Evolutionary conservation across 1,140 invertebrate genomes (phyloP), one percentile per base, ranked within the genome.

Genomic region (Galendromus occidentalis): DNA sequence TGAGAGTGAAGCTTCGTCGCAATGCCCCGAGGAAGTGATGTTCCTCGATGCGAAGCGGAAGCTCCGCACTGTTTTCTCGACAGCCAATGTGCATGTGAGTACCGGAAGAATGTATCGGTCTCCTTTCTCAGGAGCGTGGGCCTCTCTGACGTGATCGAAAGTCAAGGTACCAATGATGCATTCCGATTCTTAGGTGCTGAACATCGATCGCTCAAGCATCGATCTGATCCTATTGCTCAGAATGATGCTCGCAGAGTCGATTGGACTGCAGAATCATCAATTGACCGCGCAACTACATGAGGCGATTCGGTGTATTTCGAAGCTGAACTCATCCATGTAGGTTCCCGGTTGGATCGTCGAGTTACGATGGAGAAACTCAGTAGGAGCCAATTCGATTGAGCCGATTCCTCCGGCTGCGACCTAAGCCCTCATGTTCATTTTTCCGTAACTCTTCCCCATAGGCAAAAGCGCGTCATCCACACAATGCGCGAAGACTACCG

Each of bases 11-110:
- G 42, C 65, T n/a, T 45, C 29, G 17, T 41, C 42, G 44, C 65
- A 44, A 42, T 47, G 65, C 12, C 42, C 42, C 42, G 66, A 68
- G 22, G 78, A 67, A 70, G 73, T 30, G 64, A 80, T 83, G 25
- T 92, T 93, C 73, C 77, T 82, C 64, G 88, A 90, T 76, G 88
- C 92, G 39, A 95, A 96, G 75, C 83, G 88, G 68, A 95, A 96
- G 74, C 78, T 98, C 42, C 81, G 93, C 44, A 81, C 89, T 66
- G 92, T 97, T 30, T 79, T 98, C 4, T 91, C 89, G 68, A 87
- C 84, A 66, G 83, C 85, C 5, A 86, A 88, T 72, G 75, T 87
- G 66, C 69, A 71, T 22, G 70, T 59, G 22, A 25, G 51, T 47
- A 17, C 25, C 17, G 22, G 33, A n/a, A n/a, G n/a, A n/a, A n/a